Evolutionary conservation across 2,888 invertebrate species (phyloP).

Genomic region (Sphecodes monilicornis): DNA sequence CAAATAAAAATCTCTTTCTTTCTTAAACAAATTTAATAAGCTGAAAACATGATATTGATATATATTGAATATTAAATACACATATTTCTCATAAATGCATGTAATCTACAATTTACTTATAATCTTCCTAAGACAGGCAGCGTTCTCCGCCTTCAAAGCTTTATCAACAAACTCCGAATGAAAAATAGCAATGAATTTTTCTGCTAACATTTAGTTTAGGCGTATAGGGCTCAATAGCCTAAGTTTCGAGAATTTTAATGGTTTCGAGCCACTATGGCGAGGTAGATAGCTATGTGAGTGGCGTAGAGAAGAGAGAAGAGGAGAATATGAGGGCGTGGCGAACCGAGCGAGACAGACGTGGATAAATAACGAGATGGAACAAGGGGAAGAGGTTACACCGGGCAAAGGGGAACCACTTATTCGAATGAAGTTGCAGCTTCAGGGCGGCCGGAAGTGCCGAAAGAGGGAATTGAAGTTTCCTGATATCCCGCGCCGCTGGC

Average conservation of each 20-base stretch:
- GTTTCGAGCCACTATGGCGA: background rate
- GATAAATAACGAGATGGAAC: conserved; percentile 52
- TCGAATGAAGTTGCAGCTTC: conserved; percentile 73
- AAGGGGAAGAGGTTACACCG: conserved; percentile 23
- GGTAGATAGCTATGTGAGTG: background rate
- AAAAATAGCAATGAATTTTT: background rate
- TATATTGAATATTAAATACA: too few species aligned
- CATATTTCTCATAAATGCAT: too few species aligned
- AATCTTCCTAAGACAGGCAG: background rate
- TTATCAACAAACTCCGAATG: background rate
- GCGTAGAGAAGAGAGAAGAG: background rate
- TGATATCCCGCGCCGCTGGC: conserved; percentile 53
- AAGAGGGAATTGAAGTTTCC: conserved; percentile 73
- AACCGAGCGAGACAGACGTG: conserved; percentile 34
- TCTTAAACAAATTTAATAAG: too few species aligned
- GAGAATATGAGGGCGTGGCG: conserved; percentile 3
- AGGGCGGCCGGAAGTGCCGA: conserved; percentile 59
- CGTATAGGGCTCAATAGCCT: background rate
- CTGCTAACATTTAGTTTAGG: background rate
- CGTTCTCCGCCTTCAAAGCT: background rate
- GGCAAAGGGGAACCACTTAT: conserved; percentile 75
- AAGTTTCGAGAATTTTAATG: background rate
- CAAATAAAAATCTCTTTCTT: too few species aligned
- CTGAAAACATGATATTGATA: too few species aligned
- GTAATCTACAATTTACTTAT: background rate